phyloP scores from a whole-genome alignment of 2,888 invertebrate genomes.

The Sthenelais limicola region DNA sequence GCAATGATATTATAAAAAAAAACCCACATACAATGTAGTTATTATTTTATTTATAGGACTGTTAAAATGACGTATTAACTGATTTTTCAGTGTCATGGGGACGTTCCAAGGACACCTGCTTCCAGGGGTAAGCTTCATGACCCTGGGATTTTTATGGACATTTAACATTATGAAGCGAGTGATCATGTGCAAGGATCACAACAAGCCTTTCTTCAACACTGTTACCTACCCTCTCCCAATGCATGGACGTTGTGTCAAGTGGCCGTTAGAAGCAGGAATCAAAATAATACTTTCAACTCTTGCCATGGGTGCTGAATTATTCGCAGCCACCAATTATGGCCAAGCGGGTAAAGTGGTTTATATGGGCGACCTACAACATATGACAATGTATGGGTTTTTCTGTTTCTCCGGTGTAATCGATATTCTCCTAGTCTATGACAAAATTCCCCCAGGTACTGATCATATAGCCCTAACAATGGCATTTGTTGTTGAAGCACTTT shows the following conservation, averaged over 20 bases:
- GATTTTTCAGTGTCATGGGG: slow-evolving; percentile 64
- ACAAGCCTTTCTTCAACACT: slow-evolving; percentile 52
- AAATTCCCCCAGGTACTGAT: slow-evolving; percentile 71
- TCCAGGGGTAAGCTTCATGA: slow-evolving; percentile 71
- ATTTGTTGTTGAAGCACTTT: slow-evolving; percentile 69
- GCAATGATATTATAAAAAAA: too few species aligned
- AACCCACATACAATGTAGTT: too few species aligned
- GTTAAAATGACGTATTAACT: background rate
- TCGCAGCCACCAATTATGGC: slow-evolving; percentile 66
- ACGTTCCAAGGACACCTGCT: slow-evolving; percentile 73
- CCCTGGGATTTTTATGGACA: slow-evolving; percentile 64
- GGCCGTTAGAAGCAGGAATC: slow-evolving; percentile 57
- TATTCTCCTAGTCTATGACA: slow-evolving; percentile 62
- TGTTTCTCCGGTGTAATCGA: slow-evolving; percentile 72
- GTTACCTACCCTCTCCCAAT: slow-evolving; percentile 40
- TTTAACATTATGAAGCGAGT: slow-evolving; percentile 56
- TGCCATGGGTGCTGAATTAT: slow-evolving; percentile 65
- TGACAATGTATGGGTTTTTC: slow-evolving; percentile 75
- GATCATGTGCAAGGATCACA: slow-evolving; percentile 52
- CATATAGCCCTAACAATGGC: slow-evolving; percentile 70
- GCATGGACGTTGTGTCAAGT: slow-evolving; percentile 30
- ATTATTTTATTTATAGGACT: too few species aligned
- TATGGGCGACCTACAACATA: slow-evolving; percentile 73
- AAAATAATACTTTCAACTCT: slow-evolving; percentile 57
- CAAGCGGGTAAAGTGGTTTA: slow-evolving; percentile 63